Conservation (phyloP, 1,140 invertebrate species). For the Pissodes strobi region DNA sequence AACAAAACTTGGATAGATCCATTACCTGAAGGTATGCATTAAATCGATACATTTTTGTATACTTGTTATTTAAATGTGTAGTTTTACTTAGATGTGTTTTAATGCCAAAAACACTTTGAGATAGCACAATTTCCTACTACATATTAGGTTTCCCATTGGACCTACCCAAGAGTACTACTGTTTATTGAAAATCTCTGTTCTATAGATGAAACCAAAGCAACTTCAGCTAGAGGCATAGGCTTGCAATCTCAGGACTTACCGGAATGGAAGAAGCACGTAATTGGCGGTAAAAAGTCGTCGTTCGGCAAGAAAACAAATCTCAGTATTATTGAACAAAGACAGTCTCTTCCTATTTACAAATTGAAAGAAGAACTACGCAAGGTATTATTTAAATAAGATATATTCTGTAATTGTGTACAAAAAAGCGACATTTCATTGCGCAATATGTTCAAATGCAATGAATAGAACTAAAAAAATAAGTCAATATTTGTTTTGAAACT, state of each 20-base stretch:
- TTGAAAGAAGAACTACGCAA: slow-evolving; percentile 83
- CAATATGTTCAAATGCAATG: no score
- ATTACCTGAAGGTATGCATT: slow-evolving; percentile 72
- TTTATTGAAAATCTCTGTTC: slow-evolving; percentile 9
- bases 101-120: no score
- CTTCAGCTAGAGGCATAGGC: slow-evolving; percentile 76
- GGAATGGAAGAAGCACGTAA: slow-evolving; percentile 99
- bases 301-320: slow-evolving; percentile 98
- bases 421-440: no score
- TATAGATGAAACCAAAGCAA: slow-evolving; percentile 39
- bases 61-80: no score
- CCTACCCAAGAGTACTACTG: no score
- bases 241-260: slow-evolving; percentile 86
- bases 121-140: no score
- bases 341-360: slow-evolving; percentile 90
- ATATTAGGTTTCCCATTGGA: no score
- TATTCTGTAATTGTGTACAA: no score
- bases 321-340: slow-evolving; percentile 91
- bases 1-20: slow-evolving; percentile 97
- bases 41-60: slow-evolving; percentile 5
- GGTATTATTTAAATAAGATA: no score
- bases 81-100: no score
- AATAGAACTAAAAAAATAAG: no score
- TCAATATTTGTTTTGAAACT: no score
- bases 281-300: slow-evolving; percentile 95